Evolutionary conservation across 1,140 invertebrate genomes (phyloP).

Genomic region (Drosophila eugracilis): DNA sequence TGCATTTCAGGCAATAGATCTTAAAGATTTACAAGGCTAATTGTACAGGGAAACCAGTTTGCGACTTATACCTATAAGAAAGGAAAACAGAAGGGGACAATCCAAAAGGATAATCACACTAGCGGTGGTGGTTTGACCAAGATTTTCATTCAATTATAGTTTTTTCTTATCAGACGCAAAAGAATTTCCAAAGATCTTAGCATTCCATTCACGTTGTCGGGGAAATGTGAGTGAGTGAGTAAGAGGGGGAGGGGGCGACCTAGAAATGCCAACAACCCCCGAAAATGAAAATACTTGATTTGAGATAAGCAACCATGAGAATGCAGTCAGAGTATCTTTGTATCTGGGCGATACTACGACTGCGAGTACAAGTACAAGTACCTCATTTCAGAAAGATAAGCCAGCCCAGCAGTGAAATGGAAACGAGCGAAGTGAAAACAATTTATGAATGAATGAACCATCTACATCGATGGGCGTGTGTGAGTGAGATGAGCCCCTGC

Average conservation of each 20-base stretch:
- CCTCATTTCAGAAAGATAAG: conserved; percentile 45
- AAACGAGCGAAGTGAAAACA: conserved; percentile 59
- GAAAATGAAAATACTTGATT: conserved; percentile 30
- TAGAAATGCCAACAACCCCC: conserved; percentile 40
- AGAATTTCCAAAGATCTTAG: conserved; percentile 39
- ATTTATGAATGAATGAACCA: conserved; percentile 60
- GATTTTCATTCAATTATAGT: conserved; percentile 30
- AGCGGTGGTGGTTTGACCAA: conserved; percentile 9
- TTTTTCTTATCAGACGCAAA: conserved; percentile 51
- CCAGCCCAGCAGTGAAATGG: conserved; percentile 46
- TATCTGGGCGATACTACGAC: conserved; percentile 57
- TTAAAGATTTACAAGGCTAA: conserved; percentile 9
- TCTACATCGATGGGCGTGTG: conserved; percentile 33
- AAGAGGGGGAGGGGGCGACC: conserved; percentile 11
- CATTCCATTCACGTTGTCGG: conserved; percentile 30
- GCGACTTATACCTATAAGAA: conserved; percentile 27
- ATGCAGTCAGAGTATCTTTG: conserved; percentile 38
- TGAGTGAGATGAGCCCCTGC: conserved; percentile 59
- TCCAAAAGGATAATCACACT: conserved; percentile 2
- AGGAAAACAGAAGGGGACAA: too few relatives aligned
- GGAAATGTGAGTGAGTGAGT: conserved; percentile 19
- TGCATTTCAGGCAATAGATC: conserved; percentile 11
- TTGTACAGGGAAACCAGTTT: conserved; percentile 37
- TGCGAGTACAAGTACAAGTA: conserved; percentile 13
- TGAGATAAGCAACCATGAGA: conserved; percentile 59